Evolutionary conservation across 1,140 invertebrate species (phyloP).

Genomic region (Ephestia elutella): DNA sequence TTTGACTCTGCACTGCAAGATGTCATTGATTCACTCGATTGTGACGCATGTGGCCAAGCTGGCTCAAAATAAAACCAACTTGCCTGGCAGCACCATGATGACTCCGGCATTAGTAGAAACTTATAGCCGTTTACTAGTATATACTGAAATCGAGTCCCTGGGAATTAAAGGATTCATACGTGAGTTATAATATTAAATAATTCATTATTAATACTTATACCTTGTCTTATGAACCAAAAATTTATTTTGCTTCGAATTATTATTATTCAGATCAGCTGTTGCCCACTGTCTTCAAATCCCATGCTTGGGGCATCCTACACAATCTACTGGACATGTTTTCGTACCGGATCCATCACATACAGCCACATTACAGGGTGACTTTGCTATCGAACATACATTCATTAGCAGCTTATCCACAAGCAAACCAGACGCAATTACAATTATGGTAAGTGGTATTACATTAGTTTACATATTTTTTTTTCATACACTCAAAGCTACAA

Average conservation of each 20-base stretch:
- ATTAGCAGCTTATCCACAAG: constrained; percentile 90
- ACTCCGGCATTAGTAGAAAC: constrained; percentile 96
- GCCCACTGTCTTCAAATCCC: constrained; percentile 92
- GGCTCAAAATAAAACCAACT: constrained; percentile 87
- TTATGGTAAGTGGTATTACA: constrained; percentile 79
- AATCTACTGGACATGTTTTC: constrained; percentile 97
- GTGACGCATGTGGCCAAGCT: constrained; percentile 92
- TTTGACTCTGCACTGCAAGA: constrained; percentile 96
- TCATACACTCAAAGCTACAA: too few species aligned
- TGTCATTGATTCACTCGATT: constrained; percentile 97
- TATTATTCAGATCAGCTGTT: constrained; percentile 84
- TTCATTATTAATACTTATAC: too few species aligned
- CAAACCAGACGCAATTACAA: constrained; percentile 96
- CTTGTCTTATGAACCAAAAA: too few species aligned
- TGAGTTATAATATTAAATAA: constrained; percentile 70
- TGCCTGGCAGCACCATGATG: constrained; percentile 78
- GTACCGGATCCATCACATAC: constrained; percentile 96
- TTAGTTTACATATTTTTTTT: too few species aligned
- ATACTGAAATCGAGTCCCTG: constrained; percentile 97
- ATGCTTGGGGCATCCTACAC: constrained; percentile 95
- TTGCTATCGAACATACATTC: constrained; percentile 92
- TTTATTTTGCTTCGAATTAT: too few species aligned
- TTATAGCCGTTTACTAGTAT: constrained; percentile 93
- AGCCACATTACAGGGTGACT: constrained; percentile 95
- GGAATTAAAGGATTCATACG: constrained; percentile 98